Conservation (phyloP, 2,888 invertebrate species). For the Caenorhabditis angaria region DNA sequence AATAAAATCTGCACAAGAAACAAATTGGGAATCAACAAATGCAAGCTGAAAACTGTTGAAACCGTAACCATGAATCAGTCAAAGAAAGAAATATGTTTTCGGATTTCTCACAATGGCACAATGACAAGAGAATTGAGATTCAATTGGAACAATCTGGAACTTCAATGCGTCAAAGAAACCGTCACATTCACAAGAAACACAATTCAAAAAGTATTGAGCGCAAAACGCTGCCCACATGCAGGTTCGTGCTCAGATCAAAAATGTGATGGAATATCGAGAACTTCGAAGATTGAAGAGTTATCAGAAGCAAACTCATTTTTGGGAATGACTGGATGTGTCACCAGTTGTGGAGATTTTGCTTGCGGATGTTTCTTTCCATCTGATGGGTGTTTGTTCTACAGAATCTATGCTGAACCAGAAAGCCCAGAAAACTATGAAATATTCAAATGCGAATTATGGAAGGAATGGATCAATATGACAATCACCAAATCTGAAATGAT, state of each 20-base stretch:
- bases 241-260: constrained; percentile 13
- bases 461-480: background rate
- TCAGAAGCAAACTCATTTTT: constrained; percentile 3
- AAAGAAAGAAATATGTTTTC: constrained; percentile 8
- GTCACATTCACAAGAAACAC: constrained; percentile 9
- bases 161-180: constrained; percentile 7
- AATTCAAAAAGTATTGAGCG: background rate
- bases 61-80: background rate
- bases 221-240: constrained; percentile 16
- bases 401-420: constrained; percentile 16
- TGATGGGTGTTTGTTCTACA: constrained; percentile 22
- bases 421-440: constrained; percentile 3
- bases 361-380: constrained; percentile 21
- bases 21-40: background rate
- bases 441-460: constrained; percentile 10
- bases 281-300: constrained; percentile 7
- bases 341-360: constrained; percentile 14
- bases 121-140: constrained; percentile 8
- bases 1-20: too few species aligned
- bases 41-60: background rate
- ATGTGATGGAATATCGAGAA: constrained; percentile 5
- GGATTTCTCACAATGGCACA: background rate
- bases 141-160: background rate
- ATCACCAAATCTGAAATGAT: too few species aligned
- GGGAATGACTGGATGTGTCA: constrained; percentile 17